phyloP scores from a whole-genome alignment of 1,140 invertebrate genomes.

The Eupeodes corollae region DNA sequence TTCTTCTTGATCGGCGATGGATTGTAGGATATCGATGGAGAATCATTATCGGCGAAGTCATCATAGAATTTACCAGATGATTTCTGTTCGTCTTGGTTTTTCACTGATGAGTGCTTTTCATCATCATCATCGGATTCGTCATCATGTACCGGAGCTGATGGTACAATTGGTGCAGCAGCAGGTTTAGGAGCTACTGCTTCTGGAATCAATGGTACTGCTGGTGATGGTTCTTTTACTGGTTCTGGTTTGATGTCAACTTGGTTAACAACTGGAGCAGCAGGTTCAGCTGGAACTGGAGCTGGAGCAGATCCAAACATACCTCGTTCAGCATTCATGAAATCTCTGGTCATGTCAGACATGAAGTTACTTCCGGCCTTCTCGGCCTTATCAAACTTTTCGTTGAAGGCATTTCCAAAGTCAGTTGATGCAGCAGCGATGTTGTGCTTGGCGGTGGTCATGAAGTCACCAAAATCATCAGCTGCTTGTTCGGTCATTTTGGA shows the following conservation, averaged over 20 bases:
- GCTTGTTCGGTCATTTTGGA: slow-evolving; percentile 13
- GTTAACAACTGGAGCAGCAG: not conserved
- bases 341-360: slow-evolving; percentile 17
- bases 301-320: slow-evolving; percentile 10
- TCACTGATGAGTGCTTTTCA: too few relatives aligned
- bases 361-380: slow-evolving; percentile 11
- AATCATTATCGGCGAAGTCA: slow-evolving; percentile 8
- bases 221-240: not conserved
- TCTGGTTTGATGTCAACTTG: too few relatives aligned
- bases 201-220: not conserved
- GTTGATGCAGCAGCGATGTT: not conserved
- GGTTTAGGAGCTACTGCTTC: not conserved
- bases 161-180: too few relatives aligned
- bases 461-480: slow-evolving; percentile 23
- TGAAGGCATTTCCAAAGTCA: too few relatives aligned
- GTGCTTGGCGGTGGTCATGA: slow-evolving; percentile 12
- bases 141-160: too few relatives aligned
- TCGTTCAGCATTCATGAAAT: slow-evolving; percentile 32
- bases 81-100: too few relatives aligned
- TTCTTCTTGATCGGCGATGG: slow-evolving; percentile 28
- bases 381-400: not conserved
- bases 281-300: slow-evolving; percentile 2
- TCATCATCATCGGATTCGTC: too few relatives aligned
- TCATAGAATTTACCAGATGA: too few relatives aligned
- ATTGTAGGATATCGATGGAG: slow-evolving; percentile 28